Evolutionary conservation across 1,140 invertebrate genomes (phyloP).

Genomic region (Leptonema lineaticorne): DNA sequence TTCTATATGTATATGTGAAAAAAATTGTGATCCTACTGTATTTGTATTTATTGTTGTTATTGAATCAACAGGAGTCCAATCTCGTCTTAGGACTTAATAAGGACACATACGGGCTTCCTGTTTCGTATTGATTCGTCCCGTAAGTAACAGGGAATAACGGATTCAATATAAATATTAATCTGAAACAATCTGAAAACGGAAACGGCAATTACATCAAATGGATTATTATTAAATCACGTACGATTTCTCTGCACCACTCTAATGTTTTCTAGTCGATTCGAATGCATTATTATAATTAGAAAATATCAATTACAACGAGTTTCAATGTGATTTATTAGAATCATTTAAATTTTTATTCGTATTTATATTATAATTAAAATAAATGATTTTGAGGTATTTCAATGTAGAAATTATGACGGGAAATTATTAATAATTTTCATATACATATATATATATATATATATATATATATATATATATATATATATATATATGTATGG

Average conservation of each 20-base stretch:
- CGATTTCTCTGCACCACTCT: not conserved
- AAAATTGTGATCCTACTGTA: not conserved
- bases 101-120: constrained; percentile 25
- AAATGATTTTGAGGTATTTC: no score
- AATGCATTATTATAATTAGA: no score
- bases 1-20: no score
- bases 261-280: not conserved
- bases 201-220: constrained; percentile 7
- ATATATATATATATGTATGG: no score
- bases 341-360: no score
- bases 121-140: constrained; percentile 2
- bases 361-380: no score
- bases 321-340: no score
- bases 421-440: no score
- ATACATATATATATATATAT: no score
- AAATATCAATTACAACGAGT: no score
- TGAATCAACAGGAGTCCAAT: constrained; percentile 22
- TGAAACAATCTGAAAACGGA: constrained; percentile 5
- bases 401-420: no score
- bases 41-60: constrained; percentile 14
- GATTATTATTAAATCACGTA: not conserved
- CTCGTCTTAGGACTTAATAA: constrained; percentile 21
- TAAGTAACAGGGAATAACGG: not conserved
- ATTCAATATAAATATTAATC: not conserved
- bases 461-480: no score